Conservation (phyloP, 1,140 invertebrate genomes). For the Papilio machaon region DNA sequence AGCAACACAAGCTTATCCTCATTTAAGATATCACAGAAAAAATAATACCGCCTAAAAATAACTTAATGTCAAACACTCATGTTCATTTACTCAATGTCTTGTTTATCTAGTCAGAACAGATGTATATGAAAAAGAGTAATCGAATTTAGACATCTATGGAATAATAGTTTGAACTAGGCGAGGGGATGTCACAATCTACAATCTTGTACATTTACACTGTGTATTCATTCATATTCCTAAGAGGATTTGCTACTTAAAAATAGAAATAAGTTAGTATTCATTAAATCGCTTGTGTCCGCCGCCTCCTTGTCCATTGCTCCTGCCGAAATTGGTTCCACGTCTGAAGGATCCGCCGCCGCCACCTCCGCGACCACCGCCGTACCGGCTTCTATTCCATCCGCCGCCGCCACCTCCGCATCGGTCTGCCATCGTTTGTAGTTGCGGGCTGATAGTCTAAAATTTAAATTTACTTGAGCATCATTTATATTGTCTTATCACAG, state of each 20-base stretch:
- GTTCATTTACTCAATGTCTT: conserved; percentile 49
- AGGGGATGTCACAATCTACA: conserved; percentile 30
- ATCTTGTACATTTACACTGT: conserved; percentile 60
- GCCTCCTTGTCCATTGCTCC: conserved; percentile 66
- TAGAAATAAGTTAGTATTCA: conserved; percentile 67
- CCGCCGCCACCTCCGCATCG: conserved; percentile 82
- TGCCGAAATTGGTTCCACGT: conserved; percentile 69
- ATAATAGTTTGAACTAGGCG: conserved; percentile 12
- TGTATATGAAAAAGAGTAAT: conserved; percentile 1
- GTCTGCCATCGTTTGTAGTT: conserved; percentile 83
- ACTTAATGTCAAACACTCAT: conserved; percentile 44
- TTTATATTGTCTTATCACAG: too few relatives aligned
- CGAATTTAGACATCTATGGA: conserved; percentile 28
- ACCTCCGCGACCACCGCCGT: conserved; percentile 68
- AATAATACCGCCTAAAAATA: conserved; percentile 50
- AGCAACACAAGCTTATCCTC: conserved; percentile 58
- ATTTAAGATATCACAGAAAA: conserved; percentile 68
- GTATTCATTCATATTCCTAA: conserved; percentile 59
- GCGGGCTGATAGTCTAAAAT: conserved; percentile 81
- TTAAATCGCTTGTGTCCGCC: conserved; percentile 81
- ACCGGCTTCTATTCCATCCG: conserved; percentile 78
- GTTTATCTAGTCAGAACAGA: conserved; percentile 39
- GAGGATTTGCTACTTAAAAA: conserved; percentile 71
- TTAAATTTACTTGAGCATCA: neutral
- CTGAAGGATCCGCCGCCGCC: conserved; percentile 75